phyloP scores from a whole-genome alignment of 2,797 vertebrate species.

The Halcyon leucocephala region DNA sequence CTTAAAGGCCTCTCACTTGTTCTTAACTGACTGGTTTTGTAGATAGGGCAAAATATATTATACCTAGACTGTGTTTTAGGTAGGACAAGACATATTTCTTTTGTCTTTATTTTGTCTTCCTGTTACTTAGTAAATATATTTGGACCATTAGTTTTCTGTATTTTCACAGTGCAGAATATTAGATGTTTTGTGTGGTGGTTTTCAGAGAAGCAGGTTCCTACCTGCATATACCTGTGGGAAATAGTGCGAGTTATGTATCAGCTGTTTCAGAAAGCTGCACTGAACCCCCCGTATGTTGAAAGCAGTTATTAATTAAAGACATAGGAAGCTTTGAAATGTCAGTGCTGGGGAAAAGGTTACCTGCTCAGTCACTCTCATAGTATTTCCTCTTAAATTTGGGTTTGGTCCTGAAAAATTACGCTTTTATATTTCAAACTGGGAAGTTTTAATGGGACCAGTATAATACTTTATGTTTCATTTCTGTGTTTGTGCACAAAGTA shows the following conservation, averaged over 20 bases:
- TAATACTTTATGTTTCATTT: not conserved
- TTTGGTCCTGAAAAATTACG: not conserved
- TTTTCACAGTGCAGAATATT: not conserved
- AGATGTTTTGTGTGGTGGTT: not conserved
- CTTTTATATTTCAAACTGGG: not conserved
- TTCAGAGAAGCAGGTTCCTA: not conserved
- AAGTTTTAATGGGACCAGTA: not conserved
- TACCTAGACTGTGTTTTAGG: not conserved
- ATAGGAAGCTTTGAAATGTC: not conserved
- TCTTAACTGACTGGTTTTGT: not conserved
- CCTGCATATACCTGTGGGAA: not conserved
- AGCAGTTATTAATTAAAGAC: not conserved
- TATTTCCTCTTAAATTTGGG: not conserved
- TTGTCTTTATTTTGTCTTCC: not conserved
- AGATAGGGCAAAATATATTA: not conserved
- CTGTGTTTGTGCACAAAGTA: not conserved
- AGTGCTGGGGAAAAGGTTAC: not conserved
- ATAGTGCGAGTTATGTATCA: not conserved
- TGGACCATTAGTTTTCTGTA: not conserved
- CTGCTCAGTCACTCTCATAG: not conserved
- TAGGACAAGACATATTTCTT: not conserved
- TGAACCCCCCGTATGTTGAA: not conserved
- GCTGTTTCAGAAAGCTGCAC: not conserved
- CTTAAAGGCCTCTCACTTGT: not conserved
- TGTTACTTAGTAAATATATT: not conserved